A percentile compares a stretch with the other conserved stretches of the same genome.
phyloP scores from a whole-genome alignment of 2,888 invertebrate genomes.

The Halictus quadricinctus region DNA sequence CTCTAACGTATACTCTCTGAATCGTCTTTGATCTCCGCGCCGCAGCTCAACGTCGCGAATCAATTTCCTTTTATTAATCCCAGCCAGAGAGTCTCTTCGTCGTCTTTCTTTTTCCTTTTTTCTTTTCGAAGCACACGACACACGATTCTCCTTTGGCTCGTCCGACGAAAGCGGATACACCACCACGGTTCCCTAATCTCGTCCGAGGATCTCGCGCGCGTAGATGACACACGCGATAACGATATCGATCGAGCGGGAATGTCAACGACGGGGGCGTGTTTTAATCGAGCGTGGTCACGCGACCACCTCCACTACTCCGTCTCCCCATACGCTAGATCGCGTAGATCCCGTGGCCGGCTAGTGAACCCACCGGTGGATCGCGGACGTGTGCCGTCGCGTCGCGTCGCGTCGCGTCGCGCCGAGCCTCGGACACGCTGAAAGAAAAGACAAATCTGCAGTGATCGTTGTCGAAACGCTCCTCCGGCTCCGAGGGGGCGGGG shows the following conservation, averaged over 20 bases:
- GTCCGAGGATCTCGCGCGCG: background rate
- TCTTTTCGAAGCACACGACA: background rate
- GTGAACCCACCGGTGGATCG: constrained; percentile 14
- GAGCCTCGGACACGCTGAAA: constrained; percentile 39
- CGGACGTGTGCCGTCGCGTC: background rate
- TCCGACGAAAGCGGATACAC: background rate
- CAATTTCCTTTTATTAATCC: background rate
- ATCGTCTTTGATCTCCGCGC: background rate
- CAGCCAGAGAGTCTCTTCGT: background rate
- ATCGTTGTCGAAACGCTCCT: constrained; percentile 62
- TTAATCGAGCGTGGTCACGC: constrained; percentile 47
- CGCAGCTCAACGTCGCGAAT: background rate
- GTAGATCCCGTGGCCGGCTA: constrained; percentile 1
- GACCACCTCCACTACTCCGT: background rate
- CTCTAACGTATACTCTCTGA: background rate
- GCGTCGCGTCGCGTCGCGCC: background rate
- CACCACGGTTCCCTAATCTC: background rate
- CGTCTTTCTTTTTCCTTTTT: background rate
- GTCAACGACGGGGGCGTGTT: constrained; percentile 21
- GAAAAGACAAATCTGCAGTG: constrained; percentile 69
- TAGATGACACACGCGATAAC: constrained; percentile 2
- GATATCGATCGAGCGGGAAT: constrained; percentile 44
- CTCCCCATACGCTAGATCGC: background rate
- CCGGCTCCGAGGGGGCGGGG: constrained; percentile 58
- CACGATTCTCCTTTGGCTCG: background rate